Evolutionary conservation across 1,140 invertebrate genomes (phyloP).

Genomic region (Gonatopus flavifemur): DNA sequence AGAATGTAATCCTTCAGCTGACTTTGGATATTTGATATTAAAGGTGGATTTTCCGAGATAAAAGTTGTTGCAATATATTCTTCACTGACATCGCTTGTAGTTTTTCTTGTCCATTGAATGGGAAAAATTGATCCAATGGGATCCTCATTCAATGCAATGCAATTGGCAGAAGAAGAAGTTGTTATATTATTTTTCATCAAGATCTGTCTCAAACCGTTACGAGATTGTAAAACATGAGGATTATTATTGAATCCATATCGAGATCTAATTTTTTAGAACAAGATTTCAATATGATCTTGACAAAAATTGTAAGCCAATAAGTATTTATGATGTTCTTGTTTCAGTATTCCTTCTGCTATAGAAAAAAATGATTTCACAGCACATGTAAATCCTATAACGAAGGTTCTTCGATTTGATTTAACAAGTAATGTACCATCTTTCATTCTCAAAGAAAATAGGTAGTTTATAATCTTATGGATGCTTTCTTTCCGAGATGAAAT

Average conservation of each 20-base stretch:
- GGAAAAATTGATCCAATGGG: too few species aligned
- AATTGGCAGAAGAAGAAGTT: too few species aligned
- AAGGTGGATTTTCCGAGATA: too few species aligned
- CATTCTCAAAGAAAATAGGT: background rate
- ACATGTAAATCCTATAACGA: constrained; percentile 3
- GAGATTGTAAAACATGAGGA: constrained; percentile 15
- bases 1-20: too few species aligned
- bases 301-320: constrained; percentile 14
- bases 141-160: too few species aligned
- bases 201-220: constrained; percentile 9
- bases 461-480: background rate
- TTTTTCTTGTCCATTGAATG: too few species aligned
- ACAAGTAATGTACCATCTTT: background rate
- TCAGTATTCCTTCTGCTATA: background rate
- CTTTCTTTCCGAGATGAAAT: background rate
- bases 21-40: too few species aligned
- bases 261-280: constrained; percentile 12
- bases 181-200: constrained; percentile 17
- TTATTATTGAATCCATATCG: constrained; percentile 14
- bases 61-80: too few species aligned
- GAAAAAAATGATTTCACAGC: background rate
- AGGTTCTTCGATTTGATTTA: background rate
- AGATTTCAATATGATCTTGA: constrained; percentile 15
- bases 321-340: constrained; percentile 3
- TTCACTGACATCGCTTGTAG: too few species aligned